A percentile compares a stretch with the other conserved stretches of the same genome.
Conservation (phyloP, 1,140 invertebrate genomes). For the Pinna nobilis region DNA sequence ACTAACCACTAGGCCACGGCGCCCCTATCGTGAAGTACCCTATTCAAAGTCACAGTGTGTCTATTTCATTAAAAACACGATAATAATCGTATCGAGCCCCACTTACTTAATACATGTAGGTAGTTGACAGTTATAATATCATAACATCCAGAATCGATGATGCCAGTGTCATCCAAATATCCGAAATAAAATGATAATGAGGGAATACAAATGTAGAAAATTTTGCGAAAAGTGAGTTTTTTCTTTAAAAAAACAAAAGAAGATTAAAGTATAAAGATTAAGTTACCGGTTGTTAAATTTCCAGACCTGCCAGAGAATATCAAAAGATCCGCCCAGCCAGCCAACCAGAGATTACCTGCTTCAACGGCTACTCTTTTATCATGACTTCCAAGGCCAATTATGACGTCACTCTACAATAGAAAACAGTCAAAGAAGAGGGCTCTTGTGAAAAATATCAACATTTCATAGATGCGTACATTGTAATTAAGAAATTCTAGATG, state of each 20-base stretch:
- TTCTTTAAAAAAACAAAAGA: neutral
- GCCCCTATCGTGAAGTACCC: fast-evolving
- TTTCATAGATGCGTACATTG: no score
- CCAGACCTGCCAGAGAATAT: constrained; percentile 64
- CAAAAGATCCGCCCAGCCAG: constrained; percentile 53
- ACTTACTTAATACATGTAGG: no score
- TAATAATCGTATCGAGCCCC: no score
- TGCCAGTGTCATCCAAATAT: no score
- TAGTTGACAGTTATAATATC: no score
- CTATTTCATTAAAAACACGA: neutral
- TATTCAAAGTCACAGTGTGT: neutral
- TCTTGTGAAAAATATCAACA: no score
- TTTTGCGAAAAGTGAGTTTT: neutral
- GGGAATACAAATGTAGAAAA: neutral
- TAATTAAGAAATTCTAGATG: no score
- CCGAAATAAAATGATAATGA: neutral
- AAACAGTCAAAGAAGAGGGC: neutral
- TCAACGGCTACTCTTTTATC: constrained; percentile 58
- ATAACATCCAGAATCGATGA: no score
- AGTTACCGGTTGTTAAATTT: constrained; percentile 55
- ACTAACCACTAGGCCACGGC: no score
- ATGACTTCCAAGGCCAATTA: constrained; percentile 60
- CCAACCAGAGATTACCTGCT: constrained; percentile 50
- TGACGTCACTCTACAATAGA: constrained; percentile 57
- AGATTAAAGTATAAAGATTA: neutral